phyloP scores from a whole-genome alignment of 1,140 invertebrate genomes.

The Drosophila eugracilis region DNA sequence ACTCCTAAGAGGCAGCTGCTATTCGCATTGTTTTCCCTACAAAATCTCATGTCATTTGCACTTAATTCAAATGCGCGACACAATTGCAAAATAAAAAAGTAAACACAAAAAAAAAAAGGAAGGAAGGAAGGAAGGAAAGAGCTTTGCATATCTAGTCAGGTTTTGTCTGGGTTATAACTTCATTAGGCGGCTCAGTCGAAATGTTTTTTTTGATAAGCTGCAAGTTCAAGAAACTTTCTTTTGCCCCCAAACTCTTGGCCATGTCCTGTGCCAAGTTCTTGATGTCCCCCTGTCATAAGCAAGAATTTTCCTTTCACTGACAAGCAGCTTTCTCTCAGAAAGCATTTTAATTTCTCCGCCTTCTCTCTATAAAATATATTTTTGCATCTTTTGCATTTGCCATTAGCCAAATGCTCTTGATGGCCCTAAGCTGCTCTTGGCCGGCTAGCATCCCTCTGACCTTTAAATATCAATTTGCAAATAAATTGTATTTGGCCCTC shows the following conservation, averaged over 20 bases:
- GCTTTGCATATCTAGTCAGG: constrained; percentile 41
- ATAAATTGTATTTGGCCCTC: constrained; percentile 76
- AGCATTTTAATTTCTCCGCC: constrained; percentile 61
- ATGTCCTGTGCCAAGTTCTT: constrained; percentile 19
- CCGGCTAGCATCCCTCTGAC: constrained; percentile 44
- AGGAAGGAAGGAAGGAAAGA: constrained; percentile 5
- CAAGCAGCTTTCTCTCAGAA: constrained; percentile 13
- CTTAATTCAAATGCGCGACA: constrained; percentile 85
- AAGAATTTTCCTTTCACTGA: constrained; percentile 59
- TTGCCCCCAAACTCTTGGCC: background rate
- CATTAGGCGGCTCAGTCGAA: constrained; percentile 60
- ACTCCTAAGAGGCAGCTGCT: constrained; percentile 44
- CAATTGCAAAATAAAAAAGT: constrained; percentile 70
- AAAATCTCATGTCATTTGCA: constrained; percentile 84
- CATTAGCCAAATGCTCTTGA: constrained; percentile 41
- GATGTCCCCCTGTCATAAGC: constrained; percentile 34
- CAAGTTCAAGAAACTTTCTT: constrained; percentile 52
- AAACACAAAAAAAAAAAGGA: constrained; percentile 7
- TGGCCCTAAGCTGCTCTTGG: constrained; percentile 23
- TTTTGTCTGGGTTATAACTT: constrained; percentile 62
- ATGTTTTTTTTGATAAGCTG: constrained; percentile 58
- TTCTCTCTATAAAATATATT: constrained; percentile 17
- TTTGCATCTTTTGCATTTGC: constrained; percentile 47
- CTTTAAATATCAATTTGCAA: constrained; percentile 83
- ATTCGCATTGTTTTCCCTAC: constrained; percentile 48